These are phyloP conservation scores for Drosophila kohkoa DNA, from an alignment of 1,140 invertebrate species.

Conservation along the genomic window DNA sequence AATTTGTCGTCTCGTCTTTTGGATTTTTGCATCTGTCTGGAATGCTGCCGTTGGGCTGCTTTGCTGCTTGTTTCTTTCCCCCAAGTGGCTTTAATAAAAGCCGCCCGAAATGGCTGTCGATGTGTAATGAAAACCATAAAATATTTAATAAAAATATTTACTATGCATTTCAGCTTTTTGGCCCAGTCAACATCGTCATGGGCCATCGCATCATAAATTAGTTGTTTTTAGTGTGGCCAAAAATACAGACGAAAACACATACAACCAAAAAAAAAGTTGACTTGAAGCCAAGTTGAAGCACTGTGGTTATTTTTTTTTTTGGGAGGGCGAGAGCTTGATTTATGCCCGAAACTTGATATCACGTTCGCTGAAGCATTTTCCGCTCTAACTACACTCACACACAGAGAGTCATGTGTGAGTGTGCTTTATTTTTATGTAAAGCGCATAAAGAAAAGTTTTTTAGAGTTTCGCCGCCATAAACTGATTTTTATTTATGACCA, in stretches of 20 bases:
- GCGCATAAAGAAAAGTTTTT: slow-evolving; percentile 81
- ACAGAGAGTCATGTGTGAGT: slow-evolving; percentile 21
- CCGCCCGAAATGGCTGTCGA: slow-evolving; percentile 54
- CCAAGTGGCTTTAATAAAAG: slow-evolving; percentile 71
- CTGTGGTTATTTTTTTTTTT: slow-evolving; percentile 25
- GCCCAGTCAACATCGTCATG: slow-evolving; percentile 49
- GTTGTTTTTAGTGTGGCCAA: slow-evolving; percentile 79
- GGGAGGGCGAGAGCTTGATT: slow-evolving; percentile 74
- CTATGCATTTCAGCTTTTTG: slow-evolving; percentile 57
- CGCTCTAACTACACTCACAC: slow-evolving; percentile 14
- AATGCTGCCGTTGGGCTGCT: slow-evolving; percentile 24
- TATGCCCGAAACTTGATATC: slow-evolving; percentile 80
- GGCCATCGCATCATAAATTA: slow-evolving; percentile 67
- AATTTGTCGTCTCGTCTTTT: slow-evolving; percentile 34
- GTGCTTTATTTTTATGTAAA: slow-evolving; percentile 80
- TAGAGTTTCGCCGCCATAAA: slow-evolving; percentile 78
- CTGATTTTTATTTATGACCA: slow-evolving; percentile 79
- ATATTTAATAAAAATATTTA: slow-evolving; percentile 84
- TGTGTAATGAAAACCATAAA: slow-evolving; percentile 81
- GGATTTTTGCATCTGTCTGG: slow-evolving; percentile 36
- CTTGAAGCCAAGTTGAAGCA: slow-evolving; percentile 38
- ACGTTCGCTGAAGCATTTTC: slow-evolving; percentile 74
- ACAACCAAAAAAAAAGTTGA: slow-evolving; percentile 14
- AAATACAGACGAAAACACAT: slow-evolving; percentile 39
- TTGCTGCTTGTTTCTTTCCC: neutral